Evolutionary conservation across 2,888 invertebrate genomes (phyloP), one percentile per base, ranked within the genome.

Genomic region (Pseudeuparius sepicola): DNA sequence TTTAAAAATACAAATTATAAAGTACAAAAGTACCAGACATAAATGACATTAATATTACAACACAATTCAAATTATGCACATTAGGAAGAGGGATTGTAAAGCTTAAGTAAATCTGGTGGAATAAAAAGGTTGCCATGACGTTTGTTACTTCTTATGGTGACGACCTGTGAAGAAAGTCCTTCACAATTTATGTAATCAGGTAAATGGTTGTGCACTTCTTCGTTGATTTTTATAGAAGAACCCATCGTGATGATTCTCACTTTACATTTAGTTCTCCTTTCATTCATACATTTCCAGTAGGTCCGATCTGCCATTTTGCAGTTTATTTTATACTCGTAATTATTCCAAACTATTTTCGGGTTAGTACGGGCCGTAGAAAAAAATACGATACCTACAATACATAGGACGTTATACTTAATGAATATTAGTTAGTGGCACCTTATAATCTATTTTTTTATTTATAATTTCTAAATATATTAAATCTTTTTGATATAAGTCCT

Each of bases 201-300:
- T 4, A 11, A 11, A 36, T 52, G 51, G 35, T 50, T 52, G 30
- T 52, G 51, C 15, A 14, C 17, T 11, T 36, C 38, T 3, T 42
- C 41, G 14, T 35, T 39, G 24, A 46, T 24, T 23, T 29, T 40
- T 4, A 45, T 44, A 3, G 36, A 25, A 12, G 34, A 44, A 11
- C 47, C 50, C 31, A 42, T 45, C 1, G 53, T 52, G 3, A 47
- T 46, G 7, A 52, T 40, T 34, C 50, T 49, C 3, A 52, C 48
- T 43, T 45, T 51, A 35, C 56, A 56, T 37, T 43, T 46, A 2
- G 41, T 47, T 38, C 40, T 48, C 24, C 39, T 46, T 7, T 41
- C 41, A n/a, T n/a, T n/a, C 2, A 47, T 39, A 28, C 56, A 56
- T 33, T 50, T 48, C 55, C 56, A 56, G 31, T 53, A 51, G 1